Percentiles rank a stretch among this genome's conserved stretches.
These are phyloP conservation scores for Ecdyonurus torrentis DNA, from an alignment of 2,888 invertebrate genomes.

Conservation along the genomic window DNA sequence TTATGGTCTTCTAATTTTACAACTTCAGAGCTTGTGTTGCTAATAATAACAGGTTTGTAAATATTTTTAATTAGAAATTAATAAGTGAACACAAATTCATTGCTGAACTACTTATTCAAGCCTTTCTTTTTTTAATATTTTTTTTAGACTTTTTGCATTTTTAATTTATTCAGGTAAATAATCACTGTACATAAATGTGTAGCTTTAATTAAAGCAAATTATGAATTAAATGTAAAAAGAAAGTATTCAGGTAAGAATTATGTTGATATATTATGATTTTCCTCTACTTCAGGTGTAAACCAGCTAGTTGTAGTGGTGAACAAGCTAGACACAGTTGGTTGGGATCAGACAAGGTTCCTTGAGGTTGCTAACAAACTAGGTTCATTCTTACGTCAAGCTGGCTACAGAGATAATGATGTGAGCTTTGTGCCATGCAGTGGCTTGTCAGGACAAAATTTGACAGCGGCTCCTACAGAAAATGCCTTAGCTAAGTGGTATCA, in stretches of 20 bases:
- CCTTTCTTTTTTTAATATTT: too few species aligned
- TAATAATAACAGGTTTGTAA: too few species aligned
- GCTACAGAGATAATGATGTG: slow-evolving; percentile 74
- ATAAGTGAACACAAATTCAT: too few species aligned
- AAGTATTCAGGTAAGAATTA: too few species aligned
- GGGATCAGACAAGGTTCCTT: slow-evolving; percentile 80
- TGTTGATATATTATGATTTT: too few species aligned
- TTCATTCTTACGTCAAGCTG: slow-evolving; percentile 73
- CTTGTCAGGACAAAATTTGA: slow-evolving; percentile 85
- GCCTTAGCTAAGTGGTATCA: slow-evolving; percentile 57
- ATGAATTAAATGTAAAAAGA: too few species aligned
- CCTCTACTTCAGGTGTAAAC: slow-evolving; percentile 82
- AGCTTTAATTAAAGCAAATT: too few species aligned
- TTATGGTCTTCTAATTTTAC: too few species aligned
- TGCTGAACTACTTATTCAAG: too few species aligned
- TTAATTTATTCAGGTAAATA: not conserved
- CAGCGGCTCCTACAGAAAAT: slow-evolving; percentile 43
- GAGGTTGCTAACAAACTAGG: slow-evolving; percentile 74
- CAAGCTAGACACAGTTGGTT: slow-evolving; percentile 90
- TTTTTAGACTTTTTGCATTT: not conserved
- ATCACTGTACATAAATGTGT: not conserved
- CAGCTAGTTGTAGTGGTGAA: slow-evolving; percentile 93
- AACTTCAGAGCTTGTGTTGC: too few species aligned
- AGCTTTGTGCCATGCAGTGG: slow-evolving; percentile 92
- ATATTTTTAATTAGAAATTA: too few species aligned